Conservation (phyloP, 2,113 vertebrate genomes). For the Gasterosteus nipponicus region DNA sequence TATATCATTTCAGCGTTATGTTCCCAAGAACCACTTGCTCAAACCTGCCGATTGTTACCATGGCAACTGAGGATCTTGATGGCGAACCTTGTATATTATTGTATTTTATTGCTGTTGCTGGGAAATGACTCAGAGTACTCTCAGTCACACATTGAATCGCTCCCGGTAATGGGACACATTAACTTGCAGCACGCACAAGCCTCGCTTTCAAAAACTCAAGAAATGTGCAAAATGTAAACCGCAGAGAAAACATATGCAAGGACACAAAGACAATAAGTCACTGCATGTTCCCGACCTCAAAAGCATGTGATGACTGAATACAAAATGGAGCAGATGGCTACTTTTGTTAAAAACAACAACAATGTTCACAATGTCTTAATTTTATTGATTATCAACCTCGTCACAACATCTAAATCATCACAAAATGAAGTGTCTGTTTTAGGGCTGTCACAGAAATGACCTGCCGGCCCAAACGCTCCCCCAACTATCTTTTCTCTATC, state of each 20-base stretch:
- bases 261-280: not conserved
- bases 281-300: not conserved
- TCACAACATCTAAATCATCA: too few relatives aligned
- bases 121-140: conserved; percentile 57
- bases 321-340: not conserved
- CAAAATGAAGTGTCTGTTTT: not conserved
- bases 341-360: too few relatives aligned
- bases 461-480: not conserved
- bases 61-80: conserved; percentile 79
- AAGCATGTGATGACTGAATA: not conserved
- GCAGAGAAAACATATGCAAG: not conserved
- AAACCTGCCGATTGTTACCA: conserved; percentile 75
- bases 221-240: conserved; percentile 1
- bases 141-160: conserved; percentile 46
- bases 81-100: conserved; percentile 71
- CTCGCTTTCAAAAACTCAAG: not conserved
- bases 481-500: not conserved
- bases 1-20: conserved; percentile 58
- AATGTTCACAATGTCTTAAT: too few relatives aligned
- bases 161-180: conserved; percentile 31
- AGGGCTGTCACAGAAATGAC: conserved; percentile 14
- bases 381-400: too few relatives aligned
- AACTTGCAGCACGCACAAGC: not conserved
- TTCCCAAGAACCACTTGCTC: conserved; percentile 64
- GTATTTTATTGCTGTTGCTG: conserved; percentile 74